Evolutionary conservation across 2,888 invertebrate species (phyloP), one percentile per base, ranked within the genome.

Genomic region (Pammene fasciana): DNA sequence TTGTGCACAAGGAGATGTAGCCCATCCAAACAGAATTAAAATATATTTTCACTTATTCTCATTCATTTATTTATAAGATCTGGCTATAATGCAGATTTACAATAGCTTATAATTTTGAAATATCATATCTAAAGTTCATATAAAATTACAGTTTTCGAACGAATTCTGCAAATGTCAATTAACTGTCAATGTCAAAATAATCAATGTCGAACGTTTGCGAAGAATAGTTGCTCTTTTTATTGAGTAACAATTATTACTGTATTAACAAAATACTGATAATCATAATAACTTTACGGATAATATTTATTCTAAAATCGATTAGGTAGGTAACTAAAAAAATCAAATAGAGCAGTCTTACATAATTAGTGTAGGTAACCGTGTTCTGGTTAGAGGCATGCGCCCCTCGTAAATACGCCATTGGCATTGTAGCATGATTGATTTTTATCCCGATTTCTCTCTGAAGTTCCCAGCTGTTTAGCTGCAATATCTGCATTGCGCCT

Each of bases 401-500:
- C 34, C 70, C 59, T 55, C 41, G 55, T 65, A 48, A 55, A 70
- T 48, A 54, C 26, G n/a, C 41, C 36, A 46, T 64, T 66, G 64
- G 67, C 71, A 48, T 59, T 72, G 72, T 74, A 74, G 76, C 78
- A 76, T 84, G 86, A 89, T 89, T 88, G 89, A 89, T 89, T 88
- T 87, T 88, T 82, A 79, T 81, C 78, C 75, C 75, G 74, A 79
- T 78, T 78, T 80, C 74, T 71, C 72, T 59, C 64, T 71, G 75
- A 73, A 79, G 62, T 76, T 75, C 76, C 83, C 88, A 89, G 89
- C 88, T 89, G 89, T 88, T 88, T 67, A 71, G 79, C 76, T 87
- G 88, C 87, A 87, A 79, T 82, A 83, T 82, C 89, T 89, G 90
- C 90, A 89, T 82, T 90, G 90, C 89, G 90, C 89, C 80, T 89